Base-by-base conservation (phyloP, 2,113 vertebrate species). In the Macquaria australasica region DNA sequence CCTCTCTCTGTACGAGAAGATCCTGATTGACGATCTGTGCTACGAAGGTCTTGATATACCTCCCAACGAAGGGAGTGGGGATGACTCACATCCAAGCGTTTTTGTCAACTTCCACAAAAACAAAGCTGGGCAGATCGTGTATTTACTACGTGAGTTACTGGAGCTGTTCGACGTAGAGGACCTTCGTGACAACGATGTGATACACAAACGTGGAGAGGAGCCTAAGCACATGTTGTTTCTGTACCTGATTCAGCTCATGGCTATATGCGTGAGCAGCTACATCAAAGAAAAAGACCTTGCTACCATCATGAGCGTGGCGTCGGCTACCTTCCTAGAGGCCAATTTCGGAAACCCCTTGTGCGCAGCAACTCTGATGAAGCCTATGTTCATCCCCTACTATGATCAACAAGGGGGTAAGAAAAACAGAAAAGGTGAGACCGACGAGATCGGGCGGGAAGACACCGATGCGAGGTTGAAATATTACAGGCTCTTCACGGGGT, bases 401-500 rank as follows among this genome's bases (percentile, higher is more conserved):
- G 21, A 59, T 10, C 41, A 11, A 0, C 37, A 12, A 23, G 21
- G 0, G 63, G 34, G 21, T 1, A 25, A 8, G 12, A 25, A 25
- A 16, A 0, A 3, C 14, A 25, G 7, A 9, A 48, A 5, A 1
- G n/a, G 3, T 48, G 7, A 43, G 39, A 0, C 15, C 3, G 16
- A 2, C 0, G 64, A n/a, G 6, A 0, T 2, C 11, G 1, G 39
- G 2, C 10, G 15, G 1, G 5, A 48, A 3, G 14, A 68, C 39
- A 23, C 53, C 0, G 23, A 60, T 0, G 7, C n/a, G 0, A 28
- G 2, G 14, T 5, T 68, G n/a, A 60, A 14, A 6, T 5, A 28
- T 28, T 74, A 74, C n/a, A 45, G 39, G 23, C 25, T 74, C n/a
- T 74, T 74, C 39, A 28, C 23, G 0, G 72, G 56, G 1, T 74